Percentiles rank a stretch among this genome's conserved stretches.
Conservation (phyloP, 37 sponge, comb jelly and placozoan species). For the Beroe forskalii region DNA sequence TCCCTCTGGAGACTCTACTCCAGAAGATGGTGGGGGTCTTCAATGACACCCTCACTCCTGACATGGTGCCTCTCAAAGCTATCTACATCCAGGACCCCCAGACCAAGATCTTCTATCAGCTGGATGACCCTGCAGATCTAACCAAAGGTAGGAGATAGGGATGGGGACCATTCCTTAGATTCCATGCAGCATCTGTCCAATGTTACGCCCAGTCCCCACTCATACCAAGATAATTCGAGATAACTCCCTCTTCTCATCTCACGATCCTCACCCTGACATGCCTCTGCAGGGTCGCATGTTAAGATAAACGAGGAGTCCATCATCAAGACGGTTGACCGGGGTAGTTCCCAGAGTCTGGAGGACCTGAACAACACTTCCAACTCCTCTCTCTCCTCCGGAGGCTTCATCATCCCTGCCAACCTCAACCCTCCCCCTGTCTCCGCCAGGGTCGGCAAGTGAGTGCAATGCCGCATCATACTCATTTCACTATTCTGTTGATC, state of each 20-base stretch:
- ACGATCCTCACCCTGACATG: no score
- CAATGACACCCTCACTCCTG: constrained; percentile 22
- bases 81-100: constrained; percentile 67
- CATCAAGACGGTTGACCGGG: constrained; percentile 35
- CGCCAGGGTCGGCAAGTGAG: constrained; percentile 24
- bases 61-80: constrained; percentile 64
- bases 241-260: no score
- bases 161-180: no score
- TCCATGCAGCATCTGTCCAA: no score
- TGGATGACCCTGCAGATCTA: constrained; percentile 33
- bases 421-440: neutral
- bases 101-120: constrained; percentile 65
- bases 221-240: no score
- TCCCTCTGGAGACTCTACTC: neutral
- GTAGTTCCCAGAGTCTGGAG: constrained; percentile 23
- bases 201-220: neutral
- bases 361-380: constrained; percentile 63
- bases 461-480: neutral
- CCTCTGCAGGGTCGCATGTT: constrained; percentile 21
- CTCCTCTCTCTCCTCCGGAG: constrained; percentile 63
- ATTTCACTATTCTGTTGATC: no score
- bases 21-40: constrained; percentile 1
- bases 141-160: constrained; percentile 56
- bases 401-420: constrained; percentile 27
- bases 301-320: constrained; percentile 34